phyloP scores from a whole-genome alignment of 2,113 vertebrate species.

The Rhegmatorhina hoffmannsi region DNA sequence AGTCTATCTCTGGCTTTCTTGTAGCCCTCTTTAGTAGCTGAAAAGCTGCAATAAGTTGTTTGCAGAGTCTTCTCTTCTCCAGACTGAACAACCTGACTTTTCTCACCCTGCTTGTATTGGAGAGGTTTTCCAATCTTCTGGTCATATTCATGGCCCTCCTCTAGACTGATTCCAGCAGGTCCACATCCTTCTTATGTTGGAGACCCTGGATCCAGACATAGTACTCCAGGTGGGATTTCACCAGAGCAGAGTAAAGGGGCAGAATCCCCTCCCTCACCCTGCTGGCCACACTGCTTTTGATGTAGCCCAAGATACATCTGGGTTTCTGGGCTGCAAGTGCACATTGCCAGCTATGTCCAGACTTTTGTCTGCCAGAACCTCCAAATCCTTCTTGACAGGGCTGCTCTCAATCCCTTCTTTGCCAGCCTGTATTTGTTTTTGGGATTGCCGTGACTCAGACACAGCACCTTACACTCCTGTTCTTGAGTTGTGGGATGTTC shows the following conservation, averaged over 20 bases:
- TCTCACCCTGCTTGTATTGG: neutral
- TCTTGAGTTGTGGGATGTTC: neutral
- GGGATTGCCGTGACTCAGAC: neutral
- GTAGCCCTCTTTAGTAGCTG: neutral
- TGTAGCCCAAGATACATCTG: neutral
- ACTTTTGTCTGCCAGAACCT: neutral
- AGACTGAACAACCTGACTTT: neutral
- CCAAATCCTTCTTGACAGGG: neutral
- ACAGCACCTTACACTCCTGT: neutral
- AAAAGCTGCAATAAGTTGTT: neutral
- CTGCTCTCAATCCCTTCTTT: neutral
- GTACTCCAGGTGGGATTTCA: neutral
- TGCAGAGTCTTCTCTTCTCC: neutral
- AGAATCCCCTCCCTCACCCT: neutral
- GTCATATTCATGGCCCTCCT: neutral
- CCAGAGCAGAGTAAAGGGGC: neutral
- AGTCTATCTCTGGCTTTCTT: neutral
- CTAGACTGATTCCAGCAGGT: neutral
- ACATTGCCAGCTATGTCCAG: neutral
- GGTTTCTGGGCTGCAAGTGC: neutral
- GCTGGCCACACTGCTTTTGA: neutral
- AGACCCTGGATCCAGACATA: neutral
- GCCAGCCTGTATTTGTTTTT: neutral
- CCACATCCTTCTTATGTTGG: neutral
- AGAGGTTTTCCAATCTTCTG: neutral